Conservation (phyloP, 2,888 invertebrate species). For the Coremacera marginata region DNA sequence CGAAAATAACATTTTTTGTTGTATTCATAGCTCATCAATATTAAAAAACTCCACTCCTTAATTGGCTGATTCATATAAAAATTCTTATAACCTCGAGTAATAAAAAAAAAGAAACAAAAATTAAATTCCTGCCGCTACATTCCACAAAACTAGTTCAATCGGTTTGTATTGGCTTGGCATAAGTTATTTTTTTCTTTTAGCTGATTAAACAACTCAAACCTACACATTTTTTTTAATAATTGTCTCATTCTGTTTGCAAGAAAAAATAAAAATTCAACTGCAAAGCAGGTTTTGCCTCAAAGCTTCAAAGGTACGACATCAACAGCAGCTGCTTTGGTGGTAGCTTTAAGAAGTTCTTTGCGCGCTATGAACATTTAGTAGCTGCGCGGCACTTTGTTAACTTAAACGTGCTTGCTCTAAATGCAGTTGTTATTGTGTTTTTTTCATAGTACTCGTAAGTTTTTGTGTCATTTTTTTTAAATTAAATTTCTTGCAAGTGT, state of each 20-base stretch:
- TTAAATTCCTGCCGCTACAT: constrained; percentile 19
- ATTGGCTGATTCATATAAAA: neutral
- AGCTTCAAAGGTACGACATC: neutral
- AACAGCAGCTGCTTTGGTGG: no score
- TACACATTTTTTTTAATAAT: neutral
- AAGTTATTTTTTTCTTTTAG: neutral
- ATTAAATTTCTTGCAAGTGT: neutral
- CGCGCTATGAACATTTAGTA: neutral
- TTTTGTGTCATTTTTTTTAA: neutral
- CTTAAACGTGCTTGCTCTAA: neutral
- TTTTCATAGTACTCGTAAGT: neutral
- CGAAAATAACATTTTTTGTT: no score
- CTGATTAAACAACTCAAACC: neutral
- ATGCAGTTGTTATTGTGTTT: neutral
- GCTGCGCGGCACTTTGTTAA: neutral
- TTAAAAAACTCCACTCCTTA: neutral
- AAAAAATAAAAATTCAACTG: neutral
- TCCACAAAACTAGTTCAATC: constrained; percentile 61
- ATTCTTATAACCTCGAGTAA: neutral
- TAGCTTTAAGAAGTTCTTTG: neutral
- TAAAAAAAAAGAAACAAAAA: no score
- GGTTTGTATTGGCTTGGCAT: constrained; percentile 40
- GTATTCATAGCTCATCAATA: neutral
- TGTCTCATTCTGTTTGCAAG: neutral
- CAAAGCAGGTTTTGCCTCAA: neutral